Conservation (phyloP, 2,888 invertebrate species). For the Blera fallax region DNA sequence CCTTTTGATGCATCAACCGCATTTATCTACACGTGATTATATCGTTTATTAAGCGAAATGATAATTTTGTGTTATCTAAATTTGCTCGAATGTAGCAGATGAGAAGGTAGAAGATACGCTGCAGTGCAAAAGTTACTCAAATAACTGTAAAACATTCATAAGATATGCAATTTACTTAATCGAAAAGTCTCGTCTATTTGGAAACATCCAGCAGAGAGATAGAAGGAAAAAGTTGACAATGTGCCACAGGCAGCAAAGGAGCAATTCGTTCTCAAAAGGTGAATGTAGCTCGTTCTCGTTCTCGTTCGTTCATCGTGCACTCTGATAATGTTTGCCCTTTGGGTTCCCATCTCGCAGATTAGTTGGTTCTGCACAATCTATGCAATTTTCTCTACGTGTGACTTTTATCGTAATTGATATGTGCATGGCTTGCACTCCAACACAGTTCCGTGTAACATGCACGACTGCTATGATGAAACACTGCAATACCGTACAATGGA, state of each 20-base stretch:
- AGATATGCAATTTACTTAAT: constrained; percentile 62
- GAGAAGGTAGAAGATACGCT: not conserved
- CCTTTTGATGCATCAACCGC: not conserved
- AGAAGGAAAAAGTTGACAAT: constrained; percentile 30
- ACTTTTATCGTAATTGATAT: constrained; percentile 64
- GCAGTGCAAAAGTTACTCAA: not conserved
- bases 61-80: not conserved
- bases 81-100: not conserved
- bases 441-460: not conserved
- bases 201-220: constrained; percentile 9
- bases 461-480: not conserved
- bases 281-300: constrained; percentile 36
- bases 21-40: not conserved
- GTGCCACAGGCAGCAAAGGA: constrained; percentile 45
- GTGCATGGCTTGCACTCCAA: constrained; percentile 46
- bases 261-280: constrained; percentile 50
- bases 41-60: not conserved
- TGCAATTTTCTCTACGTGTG: constrained; percentile 60
- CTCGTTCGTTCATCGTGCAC: constrained; percentile 14
- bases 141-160: constrained; percentile 41
- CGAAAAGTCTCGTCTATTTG: constrained; percentile 55
- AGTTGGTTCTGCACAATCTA: constrained; percentile 48
- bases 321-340: constrained; percentile 51
- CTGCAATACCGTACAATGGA: not conserved
- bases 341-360: constrained; percentile 51